Conservation (phyloP, 2,113 vertebrate genomes). For the Cyanocitta stelleri region DNA sequence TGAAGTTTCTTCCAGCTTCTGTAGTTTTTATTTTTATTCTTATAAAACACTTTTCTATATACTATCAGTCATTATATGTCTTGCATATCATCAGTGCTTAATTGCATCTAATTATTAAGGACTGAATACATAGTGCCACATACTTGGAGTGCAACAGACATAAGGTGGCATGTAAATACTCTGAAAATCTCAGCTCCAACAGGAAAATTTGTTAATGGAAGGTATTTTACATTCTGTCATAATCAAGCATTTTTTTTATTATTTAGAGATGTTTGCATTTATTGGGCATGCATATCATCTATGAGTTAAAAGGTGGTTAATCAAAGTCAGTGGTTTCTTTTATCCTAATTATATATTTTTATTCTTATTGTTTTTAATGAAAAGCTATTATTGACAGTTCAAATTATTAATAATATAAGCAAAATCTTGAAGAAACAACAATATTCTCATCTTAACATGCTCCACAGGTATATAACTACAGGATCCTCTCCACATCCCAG, state of each 20-base stretch:
- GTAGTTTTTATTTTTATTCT: constrained; percentile 29
- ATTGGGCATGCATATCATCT: background rate
- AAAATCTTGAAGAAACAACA: background rate
- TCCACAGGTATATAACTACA: background rate
- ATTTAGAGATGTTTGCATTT: background rate
- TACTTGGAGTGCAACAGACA: background rate
- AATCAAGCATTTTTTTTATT: background rate
- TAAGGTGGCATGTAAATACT: background rate
- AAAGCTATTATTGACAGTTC: background rate
- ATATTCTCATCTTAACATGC: background rate
- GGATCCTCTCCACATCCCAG: background rate
- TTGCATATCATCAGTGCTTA: background rate
- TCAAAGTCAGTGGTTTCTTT: background rate
- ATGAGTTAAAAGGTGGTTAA: background rate
- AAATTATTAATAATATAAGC: background rate
- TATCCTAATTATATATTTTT: background rate
- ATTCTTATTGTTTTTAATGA: background rate
- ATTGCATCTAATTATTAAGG: background rate
- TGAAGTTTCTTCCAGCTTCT: background rate
- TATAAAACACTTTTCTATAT: background rate
- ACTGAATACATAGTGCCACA: background rate
- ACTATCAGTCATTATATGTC: background rate
- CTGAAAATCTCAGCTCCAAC: background rate
- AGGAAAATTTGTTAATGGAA: background rate
- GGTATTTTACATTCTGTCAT: background rate